phyloP scores from a whole-genome alignment of 2,797 vertebrate species.

The Danio choprae region DNA sequence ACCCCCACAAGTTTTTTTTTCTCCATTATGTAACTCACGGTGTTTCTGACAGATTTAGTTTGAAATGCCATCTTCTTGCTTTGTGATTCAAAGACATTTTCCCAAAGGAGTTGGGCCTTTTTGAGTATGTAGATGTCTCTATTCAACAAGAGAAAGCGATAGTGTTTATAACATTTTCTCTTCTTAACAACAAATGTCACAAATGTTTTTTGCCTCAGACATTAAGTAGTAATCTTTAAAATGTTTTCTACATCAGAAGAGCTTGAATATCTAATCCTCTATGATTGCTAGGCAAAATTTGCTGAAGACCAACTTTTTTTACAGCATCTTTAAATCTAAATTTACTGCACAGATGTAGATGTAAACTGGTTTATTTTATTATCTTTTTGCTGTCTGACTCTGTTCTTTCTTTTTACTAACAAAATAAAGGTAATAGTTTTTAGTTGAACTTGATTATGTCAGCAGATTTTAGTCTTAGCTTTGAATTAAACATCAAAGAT shows the following conservation, averaged over 20 bases:
- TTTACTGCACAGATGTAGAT: neutral
- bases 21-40: neutral
- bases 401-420: neutral
- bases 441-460: neutral
- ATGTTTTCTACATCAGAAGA: neutral
- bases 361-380: neutral
- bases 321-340: neutral
- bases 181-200: neutral
- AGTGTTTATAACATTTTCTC: neutral
- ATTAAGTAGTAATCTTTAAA: neutral
- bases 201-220: neutral
- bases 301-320: neutral
- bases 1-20: neutral
- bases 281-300: neutral
- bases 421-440: neutral
- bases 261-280: neutral
- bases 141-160: neutral
- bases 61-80: neutral
- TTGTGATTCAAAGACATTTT: neutral
- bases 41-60: neutral
- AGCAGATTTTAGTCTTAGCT: neutral
- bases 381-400: too few relatives aligned
- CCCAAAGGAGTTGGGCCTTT: neutral
- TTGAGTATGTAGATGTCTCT: neutral
- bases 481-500: slow-evolving; percentile 31